Base-by-base conservation (phyloP, 2,113 vertebrate species). In the Tragelaphus strepsiceros region DNA sequence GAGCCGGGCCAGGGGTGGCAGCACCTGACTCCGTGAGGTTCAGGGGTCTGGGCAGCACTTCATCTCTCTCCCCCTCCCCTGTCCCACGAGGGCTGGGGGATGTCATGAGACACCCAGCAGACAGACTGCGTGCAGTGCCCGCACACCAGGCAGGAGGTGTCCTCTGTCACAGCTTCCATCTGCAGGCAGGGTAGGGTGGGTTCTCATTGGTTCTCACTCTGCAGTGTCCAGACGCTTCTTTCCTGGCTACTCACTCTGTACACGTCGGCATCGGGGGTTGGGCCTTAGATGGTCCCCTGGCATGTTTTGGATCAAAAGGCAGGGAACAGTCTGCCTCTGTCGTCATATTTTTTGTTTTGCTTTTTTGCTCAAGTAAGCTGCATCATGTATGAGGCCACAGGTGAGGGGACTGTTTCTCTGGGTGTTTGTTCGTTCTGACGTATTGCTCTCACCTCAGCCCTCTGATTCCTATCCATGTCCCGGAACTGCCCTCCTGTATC, bases 191-290 rank as follows among this genome's bases (percentile, higher is more conserved):
- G 53, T 46, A 26, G 62, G 56, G 67, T 62, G 14, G 67, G 12
- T 16, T 59, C 26, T 43, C 13, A 9, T 9, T 1, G 9, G 14
- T 53, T 77, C 26, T 15, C 2, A 10, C 21, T 0, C 1, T 26
- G 46, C 80, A 9, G 30, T 12, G 54, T 77, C 46, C 46, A 78
- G 54, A 77, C 28, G 26, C 88, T 77, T 61, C 43, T 77, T 61
- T 21, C 16, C 7, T 26, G 54, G 53, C 71, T 78, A n/a, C 56
- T 62, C 54, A 62, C 24, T 71, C 28, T n/a, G 4, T 35, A 6
- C 46, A 6, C 0, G 4, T 39, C 28, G 39, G 51, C 51, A 12
- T 24, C 11, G 22, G 67, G 77, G 39, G 11, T 32, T 35, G 39
- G 87, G 39, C 86, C 16, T n/a, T 22, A n/a, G 16, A 3, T 58